Conservation (phyloP, 1,140 invertebrate genomes). For the Anoplolepis gracilipes region DNA sequence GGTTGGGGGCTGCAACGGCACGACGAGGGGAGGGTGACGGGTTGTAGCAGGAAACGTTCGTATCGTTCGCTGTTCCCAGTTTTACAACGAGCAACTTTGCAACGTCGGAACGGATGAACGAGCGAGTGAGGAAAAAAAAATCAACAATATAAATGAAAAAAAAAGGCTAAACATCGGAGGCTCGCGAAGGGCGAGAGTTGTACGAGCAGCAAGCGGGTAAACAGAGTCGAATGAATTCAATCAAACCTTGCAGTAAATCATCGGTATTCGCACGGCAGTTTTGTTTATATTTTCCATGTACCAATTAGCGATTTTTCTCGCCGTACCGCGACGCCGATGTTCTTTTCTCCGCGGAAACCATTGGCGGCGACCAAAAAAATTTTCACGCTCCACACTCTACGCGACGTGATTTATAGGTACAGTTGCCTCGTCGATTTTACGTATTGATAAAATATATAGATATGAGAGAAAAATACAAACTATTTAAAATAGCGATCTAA, state of each 20-base stretch:
- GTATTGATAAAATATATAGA: background rate
- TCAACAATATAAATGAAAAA: slow-evolving; percentile 63
- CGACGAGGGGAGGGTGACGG: slow-evolving; percentile 29
- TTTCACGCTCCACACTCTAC: background rate
- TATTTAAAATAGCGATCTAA: too few species aligned
- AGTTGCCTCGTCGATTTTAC: background rate
- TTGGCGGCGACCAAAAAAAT: slow-evolving; percentile 20
- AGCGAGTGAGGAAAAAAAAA: slow-evolving; percentile 69
- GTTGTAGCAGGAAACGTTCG: slow-evolving; percentile 66
- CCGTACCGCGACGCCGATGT: slow-evolving; percentile 21
- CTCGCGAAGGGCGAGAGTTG: slow-evolving; percentile 29
- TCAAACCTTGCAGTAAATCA: slow-evolving; percentile 83
- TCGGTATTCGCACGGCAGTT: slow-evolving; percentile 73
- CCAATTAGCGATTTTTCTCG: slow-evolving; percentile 78
- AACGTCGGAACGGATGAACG: slow-evolving; percentile 66
- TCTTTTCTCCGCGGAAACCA: slow-evolving; percentile 43
- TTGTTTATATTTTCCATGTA: slow-evolving; percentile 78
- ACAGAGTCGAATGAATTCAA: slow-evolving; percentile 81
- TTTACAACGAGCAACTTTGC: slow-evolving; percentile 73
- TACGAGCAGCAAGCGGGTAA: slow-evolving; percentile 65
- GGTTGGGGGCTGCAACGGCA: slow-evolving; percentile 52
- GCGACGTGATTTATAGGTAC: slow-evolving; percentile 27
- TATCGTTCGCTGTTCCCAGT: slow-evolving; percentile 73
- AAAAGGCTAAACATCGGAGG: slow-evolving; percentile 70
- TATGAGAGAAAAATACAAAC: background rate